Evolutionary conservation across 2,888 invertebrate genomes (phyloP).

Genomic region (Axea sp.): DNA sequence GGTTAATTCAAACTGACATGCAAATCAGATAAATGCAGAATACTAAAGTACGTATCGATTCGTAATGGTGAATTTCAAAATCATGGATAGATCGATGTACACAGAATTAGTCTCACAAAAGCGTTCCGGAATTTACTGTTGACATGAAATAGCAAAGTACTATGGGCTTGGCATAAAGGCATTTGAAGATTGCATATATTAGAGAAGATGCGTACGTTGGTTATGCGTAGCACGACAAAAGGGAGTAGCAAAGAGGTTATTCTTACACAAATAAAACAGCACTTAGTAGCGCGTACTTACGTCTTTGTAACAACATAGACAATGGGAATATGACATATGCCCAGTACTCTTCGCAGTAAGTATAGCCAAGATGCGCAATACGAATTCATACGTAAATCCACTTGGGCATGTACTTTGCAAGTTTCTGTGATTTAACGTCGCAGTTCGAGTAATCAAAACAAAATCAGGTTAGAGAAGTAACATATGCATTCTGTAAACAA

Average conservation of each 20-base stretch:
- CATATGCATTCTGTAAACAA: constrained; percentile 32
- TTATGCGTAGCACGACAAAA: constrained; percentile 62
- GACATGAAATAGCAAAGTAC: constrained; percentile 58
- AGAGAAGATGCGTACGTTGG: constrained; percentile 55
- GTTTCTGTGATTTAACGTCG: constrained; percentile 68
- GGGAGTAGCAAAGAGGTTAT: constrained; percentile 75
- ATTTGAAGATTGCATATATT: constrained; percentile 62
- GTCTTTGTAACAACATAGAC: constrained; percentile 75
- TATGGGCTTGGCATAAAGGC: constrained; percentile 43
- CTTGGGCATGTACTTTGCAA: constrained; percentile 70
- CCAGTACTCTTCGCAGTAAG: constrained; percentile 68
- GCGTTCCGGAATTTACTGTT: constrained; percentile 47
- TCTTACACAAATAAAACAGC: constrained; percentile 79
- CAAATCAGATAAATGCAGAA: constrained; percentile 29
- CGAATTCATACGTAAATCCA: constrained; percentile 76
- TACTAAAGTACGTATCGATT: constrained; percentile 20
- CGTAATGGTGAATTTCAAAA: constrained; percentile 34
- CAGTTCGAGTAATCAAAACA: constrained; percentile 66
- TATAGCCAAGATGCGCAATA: constrained; percentile 66
- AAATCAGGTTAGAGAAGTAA: constrained; percentile 49
- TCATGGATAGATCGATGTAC: constrained; percentile 31
- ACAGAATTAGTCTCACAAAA: constrained; percentile 47
- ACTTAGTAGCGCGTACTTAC: constrained; percentile 76
- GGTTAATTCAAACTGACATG: not conserved
- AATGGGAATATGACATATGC: constrained; percentile 79